phyloP scores from a whole-genome alignment of 1,140 invertebrate species.

The Chironomus striatipennis region DNA sequence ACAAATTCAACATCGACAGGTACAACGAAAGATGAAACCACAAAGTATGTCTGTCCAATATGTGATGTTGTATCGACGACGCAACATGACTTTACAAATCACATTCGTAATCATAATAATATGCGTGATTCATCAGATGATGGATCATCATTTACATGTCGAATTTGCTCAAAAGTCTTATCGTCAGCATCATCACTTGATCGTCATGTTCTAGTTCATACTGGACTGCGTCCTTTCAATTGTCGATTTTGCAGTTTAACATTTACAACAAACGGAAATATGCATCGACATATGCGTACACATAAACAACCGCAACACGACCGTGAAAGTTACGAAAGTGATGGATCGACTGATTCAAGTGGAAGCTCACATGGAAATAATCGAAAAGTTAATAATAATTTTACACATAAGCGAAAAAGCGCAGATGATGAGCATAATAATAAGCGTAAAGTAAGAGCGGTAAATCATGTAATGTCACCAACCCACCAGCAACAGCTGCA shows the following conservation, averaged over 20 bases:
- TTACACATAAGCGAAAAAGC: slow-evolving; percentile 29
- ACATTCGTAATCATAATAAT: slow-evolving; percentile 58
- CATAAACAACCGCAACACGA: slow-evolving; percentile 47
- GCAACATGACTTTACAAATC: slow-evolving; percentile 57
- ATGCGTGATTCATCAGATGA: slow-evolving; percentile 38
- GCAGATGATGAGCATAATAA: slow-evolving; percentile 33
- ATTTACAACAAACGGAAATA: slow-evolving; percentile 83
- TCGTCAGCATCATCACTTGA: slow-evolving; percentile 71
- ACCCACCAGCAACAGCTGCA: slow-evolving; percentile 28
- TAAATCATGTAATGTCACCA: slow-evolving; percentile 18
- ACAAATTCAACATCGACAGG: background rate
- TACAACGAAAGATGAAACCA: slow-evolving; percentile 32
- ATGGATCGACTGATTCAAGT: slow-evolving; percentile 35
- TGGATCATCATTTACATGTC: slow-evolving; percentile 44
- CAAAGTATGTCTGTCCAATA: slow-evolving; percentile 51
- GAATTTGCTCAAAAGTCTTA: slow-evolving; percentile 49
- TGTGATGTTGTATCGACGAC: slow-evolving; percentile 50
- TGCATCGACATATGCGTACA: slow-evolving; percentile 75
- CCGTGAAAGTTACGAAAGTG: slow-evolving; percentile 38
- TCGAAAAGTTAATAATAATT: slow-evolving; percentile 26
- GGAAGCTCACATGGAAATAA: background rate
- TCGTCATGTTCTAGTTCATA: slow-evolving; percentile 65
- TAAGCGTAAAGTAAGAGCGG: slow-evolving; percentile 30
- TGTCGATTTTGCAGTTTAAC: slow-evolving; percentile 70
- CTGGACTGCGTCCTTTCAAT: slow-evolving; percentile 64